Base-by-base conservation (phyloP, 2,888 invertebrate genomes). In the Ophonus ardosiacus region DNA sequence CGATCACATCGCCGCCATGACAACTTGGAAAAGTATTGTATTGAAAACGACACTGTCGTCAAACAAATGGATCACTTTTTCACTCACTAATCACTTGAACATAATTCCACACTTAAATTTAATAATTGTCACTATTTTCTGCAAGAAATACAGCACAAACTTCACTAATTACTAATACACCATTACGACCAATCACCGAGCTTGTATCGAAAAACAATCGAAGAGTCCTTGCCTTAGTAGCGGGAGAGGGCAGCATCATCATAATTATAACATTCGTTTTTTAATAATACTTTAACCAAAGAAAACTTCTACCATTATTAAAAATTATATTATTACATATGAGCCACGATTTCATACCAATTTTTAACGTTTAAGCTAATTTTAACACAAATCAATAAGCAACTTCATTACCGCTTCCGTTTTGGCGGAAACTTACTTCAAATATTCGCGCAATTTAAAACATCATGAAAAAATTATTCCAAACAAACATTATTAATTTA, bases 1-100 rank as follows among this genome's bases (percentile, higher is more conserved):
- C 92, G 92, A 92, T 92, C 91, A 90, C 87, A 90, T 90, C 91
- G 93, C 94, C 94, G 95, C 95, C 95, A 95, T 95, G 93, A 90
- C 92, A 92, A 89, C 90, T 92, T 88, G 92, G 92, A 85, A 79
- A 80, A 71, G 43, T 57, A 71, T 85, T 68, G 68, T 40, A 68
- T 68, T 80, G 18, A 80, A 71, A 68, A 71, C 17, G 18, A 85
- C 57, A 85, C 71, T 68, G 68, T 80, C 65, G 78, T 43, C 17
- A 57, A 80, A 85, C 71, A 85, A 79, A 85, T 17, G 56, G 51
- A 57, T 61, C 78, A 18, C 59, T 61, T 84, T 7, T 84, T 84
- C 65, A 78, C 43, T 61, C 18, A 40, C 15, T 74, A 43, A 74
- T 74, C 71, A 74, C 43, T 74, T 18, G 18, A 8, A 8, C 71